Evolutionary conservation across 2,113 vertebrate species (phyloP).

Genomic region (Mesembrinibis cayennensis): DNA sequence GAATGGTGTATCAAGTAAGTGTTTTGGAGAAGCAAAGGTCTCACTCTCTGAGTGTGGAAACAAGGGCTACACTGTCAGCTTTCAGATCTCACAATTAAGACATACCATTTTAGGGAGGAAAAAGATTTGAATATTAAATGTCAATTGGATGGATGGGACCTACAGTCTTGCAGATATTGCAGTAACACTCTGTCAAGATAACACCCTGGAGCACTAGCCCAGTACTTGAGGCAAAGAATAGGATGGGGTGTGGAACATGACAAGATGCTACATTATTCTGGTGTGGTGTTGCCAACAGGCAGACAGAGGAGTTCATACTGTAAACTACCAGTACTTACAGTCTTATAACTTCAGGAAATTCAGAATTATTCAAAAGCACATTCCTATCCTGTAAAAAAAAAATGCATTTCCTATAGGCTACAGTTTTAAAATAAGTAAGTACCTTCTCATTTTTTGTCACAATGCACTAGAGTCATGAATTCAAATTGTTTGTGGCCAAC

Average conservation of each 20-base stretch:
- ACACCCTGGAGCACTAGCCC: not conserved
- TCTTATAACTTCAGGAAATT: not conserved
- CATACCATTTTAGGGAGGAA: not conserved
- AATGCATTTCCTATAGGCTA: not conserved
- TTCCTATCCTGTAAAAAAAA: not conserved
- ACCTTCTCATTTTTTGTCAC: not conserved
- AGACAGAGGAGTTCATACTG: not conserved
- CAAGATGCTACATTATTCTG: not conserved
- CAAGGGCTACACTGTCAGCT: not conserved
- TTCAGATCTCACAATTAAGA: not conserved
- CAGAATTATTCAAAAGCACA: not conserved
- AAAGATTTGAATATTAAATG: not conserved
- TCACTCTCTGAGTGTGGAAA: accelerated
- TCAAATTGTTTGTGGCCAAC: not conserved
- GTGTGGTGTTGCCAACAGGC: not conserved
- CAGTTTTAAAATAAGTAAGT: not conserved
- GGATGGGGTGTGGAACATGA: not conserved
- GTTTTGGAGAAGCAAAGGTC: not conserved
- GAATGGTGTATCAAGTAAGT: not conserved
- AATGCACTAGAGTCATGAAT: not conserved
- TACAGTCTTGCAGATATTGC: not conserved
- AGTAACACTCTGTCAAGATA: not conserved
- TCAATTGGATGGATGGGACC: not conserved
- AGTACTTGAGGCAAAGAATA: not conserved
- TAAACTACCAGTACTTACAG: not conserved